A percentile compares a stretch with the other conserved stretches of the same genome.
phyloP scores from a whole-genome alignment of 1,140 invertebrate genomes.

The Cyclina sinensis region DNA sequence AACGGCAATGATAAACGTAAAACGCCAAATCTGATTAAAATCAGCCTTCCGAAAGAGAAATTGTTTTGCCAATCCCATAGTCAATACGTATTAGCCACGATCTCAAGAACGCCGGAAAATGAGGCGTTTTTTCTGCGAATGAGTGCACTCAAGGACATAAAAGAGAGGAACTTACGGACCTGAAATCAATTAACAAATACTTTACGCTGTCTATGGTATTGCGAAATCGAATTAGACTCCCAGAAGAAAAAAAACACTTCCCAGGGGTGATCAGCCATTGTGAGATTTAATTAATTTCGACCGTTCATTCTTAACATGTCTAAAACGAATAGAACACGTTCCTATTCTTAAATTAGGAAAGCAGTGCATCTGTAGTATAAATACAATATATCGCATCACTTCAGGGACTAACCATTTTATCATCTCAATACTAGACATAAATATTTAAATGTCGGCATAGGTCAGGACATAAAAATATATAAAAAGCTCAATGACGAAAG shows the following conservation, averaged over 20 bases:
- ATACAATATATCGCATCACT: neutral
- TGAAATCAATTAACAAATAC: slow-evolving; percentile 36
- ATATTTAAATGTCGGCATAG: too few species aligned
- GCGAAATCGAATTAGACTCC: slow-evolving; percentile 19
- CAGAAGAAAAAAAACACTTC: slow-evolving; percentile 10
- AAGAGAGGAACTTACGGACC: neutral
- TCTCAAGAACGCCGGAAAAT: neutral
- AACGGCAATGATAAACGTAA: neutral
- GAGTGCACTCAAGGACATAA: neutral
- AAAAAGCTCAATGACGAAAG: too few species aligned
- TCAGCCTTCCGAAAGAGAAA: neutral
- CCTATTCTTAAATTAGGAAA: neutral
- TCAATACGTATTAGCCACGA: neutral
- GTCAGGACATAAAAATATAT: too few species aligned
- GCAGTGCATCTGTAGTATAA: neutral
- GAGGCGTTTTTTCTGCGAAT: neutral
- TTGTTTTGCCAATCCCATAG: neutral
- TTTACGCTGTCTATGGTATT: slow-evolving; percentile 33
- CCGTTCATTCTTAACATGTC: neutral
- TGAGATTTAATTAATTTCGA: slow-evolving; percentile 26
- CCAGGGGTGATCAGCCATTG: slow-evolving; percentile 5
- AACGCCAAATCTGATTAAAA: neutral
- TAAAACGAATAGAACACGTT: slow-evolving; percentile 21
- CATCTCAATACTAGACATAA: too few species aligned
- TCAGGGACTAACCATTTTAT: too few species aligned